Conservation (phyloP, 1,140 invertebrate species). For the Zophobas atratus region DNA sequence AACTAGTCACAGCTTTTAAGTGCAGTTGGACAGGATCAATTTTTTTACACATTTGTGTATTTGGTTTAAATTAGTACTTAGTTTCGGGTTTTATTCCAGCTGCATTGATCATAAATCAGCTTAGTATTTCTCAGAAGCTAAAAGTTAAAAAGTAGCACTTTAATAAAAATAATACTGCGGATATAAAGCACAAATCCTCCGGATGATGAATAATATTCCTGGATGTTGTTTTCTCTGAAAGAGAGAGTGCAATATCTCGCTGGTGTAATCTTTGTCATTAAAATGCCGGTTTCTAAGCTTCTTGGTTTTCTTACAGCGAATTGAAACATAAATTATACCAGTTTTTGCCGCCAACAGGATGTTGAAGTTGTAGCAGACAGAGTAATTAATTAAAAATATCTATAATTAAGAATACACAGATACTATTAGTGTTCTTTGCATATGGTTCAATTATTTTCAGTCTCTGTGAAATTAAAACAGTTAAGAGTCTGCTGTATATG, state of each 20-base stretch:
- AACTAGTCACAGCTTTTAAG: too few species aligned
- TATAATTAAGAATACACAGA: constrained; percentile 22
- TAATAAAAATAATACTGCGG: not conserved
- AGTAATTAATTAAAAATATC: constrained; percentile 20
- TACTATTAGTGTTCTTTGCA: constrained; percentile 8
- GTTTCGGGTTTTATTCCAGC: too few species aligned
- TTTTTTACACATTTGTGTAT: too few species aligned
- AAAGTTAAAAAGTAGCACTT: too few species aligned
- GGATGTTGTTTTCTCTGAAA: not conserved
- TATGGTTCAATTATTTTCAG: constrained; percentile 2
- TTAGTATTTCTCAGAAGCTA: too few species aligned
- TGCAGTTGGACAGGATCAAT: too few species aligned
- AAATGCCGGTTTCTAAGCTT: not conserved
- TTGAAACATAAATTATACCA: constrained; percentile 15
- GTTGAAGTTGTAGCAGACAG: constrained; percentile 1
- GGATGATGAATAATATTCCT: not conserved
- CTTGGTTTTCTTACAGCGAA: constrained; percentile 15
- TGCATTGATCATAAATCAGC: too few species aligned
- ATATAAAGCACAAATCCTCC: not conserved
- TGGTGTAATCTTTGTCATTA: not conserved
- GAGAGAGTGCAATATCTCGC: not conserved
- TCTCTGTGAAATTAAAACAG: not conserved
- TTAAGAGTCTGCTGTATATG: not conserved
- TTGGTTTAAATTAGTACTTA: too few species aligned
- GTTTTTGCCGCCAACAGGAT: constrained; percentile 11